A percentile compares a stretch with the other conserved stretches of the same genome.
phyloP scores from a whole-genome alignment of 2,888 invertebrate genomes.

The Mimachlamys varia region DNA sequence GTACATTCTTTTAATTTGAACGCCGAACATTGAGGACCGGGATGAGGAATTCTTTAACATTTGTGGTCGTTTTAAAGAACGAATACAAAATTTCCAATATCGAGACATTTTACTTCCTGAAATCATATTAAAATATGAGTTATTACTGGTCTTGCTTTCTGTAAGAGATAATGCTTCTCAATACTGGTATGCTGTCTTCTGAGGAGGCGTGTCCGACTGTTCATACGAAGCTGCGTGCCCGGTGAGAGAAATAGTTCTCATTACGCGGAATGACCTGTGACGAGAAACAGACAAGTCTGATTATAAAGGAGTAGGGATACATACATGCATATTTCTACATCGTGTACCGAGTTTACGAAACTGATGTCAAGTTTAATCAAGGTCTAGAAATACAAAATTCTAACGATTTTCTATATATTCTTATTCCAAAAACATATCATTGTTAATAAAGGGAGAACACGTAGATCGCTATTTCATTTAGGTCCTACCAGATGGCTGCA shows the following conservation, averaged over 20 bases:
- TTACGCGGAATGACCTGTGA: conserved; percentile 26
- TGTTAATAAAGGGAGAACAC: not conserved
- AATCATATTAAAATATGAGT: not conserved
- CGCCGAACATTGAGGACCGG: no score
- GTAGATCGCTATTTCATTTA: not conserved
- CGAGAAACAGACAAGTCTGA: not conserved
- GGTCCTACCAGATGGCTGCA: not conserved
- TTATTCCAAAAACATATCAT: not conserved
- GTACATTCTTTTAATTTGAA: no score
- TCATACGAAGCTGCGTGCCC: not conserved
- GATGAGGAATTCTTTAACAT: no score
- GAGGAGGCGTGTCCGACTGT: not conserved
- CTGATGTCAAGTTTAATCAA: conserved; percentile 26
- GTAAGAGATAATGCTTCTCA: not conserved
- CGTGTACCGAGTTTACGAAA: conserved; percentile 18
- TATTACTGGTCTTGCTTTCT: not conserved
- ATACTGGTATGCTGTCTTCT: not conserved
- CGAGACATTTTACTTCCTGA: not conserved
- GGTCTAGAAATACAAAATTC: not conserved
- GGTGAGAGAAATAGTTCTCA: not conserved
- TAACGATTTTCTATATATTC: conserved; percentile 34
- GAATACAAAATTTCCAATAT: not conserved
- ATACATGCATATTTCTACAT: conserved; percentile 36
- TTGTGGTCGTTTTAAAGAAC: not conserved
- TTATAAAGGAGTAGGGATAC: conserved; percentile 1